Evolutionary conservation across 2,888 invertebrate genomes (phyloP).

Genomic region (Apantesis nais): DNA sequence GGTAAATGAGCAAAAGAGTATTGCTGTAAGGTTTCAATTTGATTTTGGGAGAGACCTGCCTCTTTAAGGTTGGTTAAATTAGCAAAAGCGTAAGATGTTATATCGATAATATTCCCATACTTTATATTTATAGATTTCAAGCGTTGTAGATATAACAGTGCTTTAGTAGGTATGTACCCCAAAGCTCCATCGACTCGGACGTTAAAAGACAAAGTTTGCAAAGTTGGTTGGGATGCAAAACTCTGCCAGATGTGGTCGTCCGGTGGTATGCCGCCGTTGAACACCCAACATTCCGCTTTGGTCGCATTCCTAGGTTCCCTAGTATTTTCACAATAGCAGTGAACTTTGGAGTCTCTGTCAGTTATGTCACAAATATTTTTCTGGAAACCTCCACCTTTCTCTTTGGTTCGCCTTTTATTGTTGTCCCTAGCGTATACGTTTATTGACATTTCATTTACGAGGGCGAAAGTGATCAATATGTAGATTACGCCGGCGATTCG

Average conservation of each 20-base stretch:
- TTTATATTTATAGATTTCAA: conserved; percentile 89
- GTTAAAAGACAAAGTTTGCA: conserved; percentile 90
- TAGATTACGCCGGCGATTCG: conserved; percentile 74
- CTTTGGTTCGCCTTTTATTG: conserved; percentile 77
- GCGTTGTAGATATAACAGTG: conserved; percentile 88
- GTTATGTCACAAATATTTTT: conserved; percentile 86
- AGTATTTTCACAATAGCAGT: conserved; percentile 88
- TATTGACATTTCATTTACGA: conserved; percentile 80
- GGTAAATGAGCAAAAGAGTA: conserved; percentile 91
- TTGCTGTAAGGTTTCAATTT: conserved; percentile 88
- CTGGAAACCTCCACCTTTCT: conserved; percentile 78
- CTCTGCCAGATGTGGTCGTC: conserved; percentile 91
- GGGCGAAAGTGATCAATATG: conserved; percentile 75
- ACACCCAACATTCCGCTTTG: conserved; percentile 92
- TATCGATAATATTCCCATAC: conserved; percentile 89
- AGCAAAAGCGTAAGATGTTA: conserved; percentile 90
- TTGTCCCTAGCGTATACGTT: conserved; percentile 79
- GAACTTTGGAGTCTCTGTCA: conserved; percentile 85
- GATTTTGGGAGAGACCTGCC: conserved; percentile 88
- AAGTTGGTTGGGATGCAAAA: conserved; percentile 89
- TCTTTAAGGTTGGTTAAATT: conserved; percentile 89
- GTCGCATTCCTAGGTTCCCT: conserved; percentile 86
- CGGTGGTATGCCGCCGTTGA: conserved; percentile 88
- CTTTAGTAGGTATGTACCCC: conserved; percentile 89
- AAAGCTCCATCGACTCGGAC: conserved; percentile 89